Evolutionary conservation across 92 coral and sea anemone genomes (phyloP).

Genomic region (Scolanthus callimorphus): DNA sequence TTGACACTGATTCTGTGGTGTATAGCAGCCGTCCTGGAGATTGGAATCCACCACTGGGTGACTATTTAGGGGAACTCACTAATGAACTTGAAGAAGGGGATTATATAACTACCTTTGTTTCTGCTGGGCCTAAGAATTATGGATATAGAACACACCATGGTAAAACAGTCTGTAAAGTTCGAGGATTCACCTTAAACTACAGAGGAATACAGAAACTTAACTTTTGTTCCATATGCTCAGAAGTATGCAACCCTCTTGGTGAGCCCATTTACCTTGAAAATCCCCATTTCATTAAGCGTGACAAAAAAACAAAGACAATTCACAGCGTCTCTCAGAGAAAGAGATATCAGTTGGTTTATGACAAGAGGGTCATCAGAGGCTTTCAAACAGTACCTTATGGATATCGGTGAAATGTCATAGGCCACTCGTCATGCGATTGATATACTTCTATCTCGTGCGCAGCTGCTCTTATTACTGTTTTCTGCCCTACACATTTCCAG

Average conservation of each 20-base stretch:
- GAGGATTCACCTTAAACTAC: slow-evolving; percentile 34
- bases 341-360: slow-evolving; percentile 31
- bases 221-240: too few relatives aligned
- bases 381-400: slow-evolving; percentile 36
- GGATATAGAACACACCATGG: slow-evolving; percentile 19
- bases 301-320: slow-evolving; percentile 6
- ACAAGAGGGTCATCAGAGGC: slow-evolving; percentile 12
- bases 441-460: too few relatives aligned
- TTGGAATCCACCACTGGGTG: slow-evolving; percentile 16
- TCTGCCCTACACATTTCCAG: too few relatives aligned
- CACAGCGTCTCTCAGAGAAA: slow-evolving; percentile 3
- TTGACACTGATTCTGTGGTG: slow-evolving; percentile 33
- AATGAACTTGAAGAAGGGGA: slow-evolving; percentile 9
- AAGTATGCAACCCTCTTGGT: too few relatives aligned
- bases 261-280: too few relatives aligned
- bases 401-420: too few relatives aligned
- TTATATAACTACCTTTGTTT: slow-evolving; percentile 31
- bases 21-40: slow-evolving; percentile 3
- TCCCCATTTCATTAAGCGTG: slow-evolving; percentile 18
- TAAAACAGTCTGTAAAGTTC: too few relatives aligned
- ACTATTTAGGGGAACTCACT: slow-evolving; percentile 22
- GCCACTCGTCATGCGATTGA: too few relatives aligned
- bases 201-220: slow-evolving; percentile 14
- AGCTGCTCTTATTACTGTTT: too few relatives aligned
- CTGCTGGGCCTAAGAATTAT: slow-evolving; percentile 50